phyloP scores from a whole-genome alignment of 2,888 invertebrate genomes.

The Hirtodrosophila confusa region DNA sequence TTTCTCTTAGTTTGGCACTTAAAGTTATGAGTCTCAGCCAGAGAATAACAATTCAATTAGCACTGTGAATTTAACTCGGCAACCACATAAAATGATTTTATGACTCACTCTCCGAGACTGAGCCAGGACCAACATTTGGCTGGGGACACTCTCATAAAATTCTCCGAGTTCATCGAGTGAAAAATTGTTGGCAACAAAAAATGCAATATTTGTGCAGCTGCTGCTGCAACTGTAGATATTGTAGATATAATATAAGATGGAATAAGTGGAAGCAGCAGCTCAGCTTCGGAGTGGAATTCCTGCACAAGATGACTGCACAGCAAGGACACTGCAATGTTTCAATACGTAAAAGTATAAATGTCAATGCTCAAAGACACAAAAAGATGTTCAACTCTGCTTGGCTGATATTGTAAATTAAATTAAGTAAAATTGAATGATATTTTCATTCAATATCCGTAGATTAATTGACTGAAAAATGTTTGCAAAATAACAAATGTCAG shows the following conservation, averaged over 20 bases:
- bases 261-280: neutral
- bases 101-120: conserved; percentile 33
- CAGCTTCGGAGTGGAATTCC: conserved; percentile 1
- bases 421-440: no score
- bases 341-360: neutral
- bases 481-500: no score
- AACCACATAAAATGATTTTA: conserved; percentile 58
- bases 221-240: conserved; percentile 20
- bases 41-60: conserved; percentile 62
- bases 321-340: conserved; percentile 7
- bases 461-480: no score
- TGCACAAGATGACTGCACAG: conserved; percentile 3
- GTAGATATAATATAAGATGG: neutral
- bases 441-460: no score
- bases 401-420: neutral
- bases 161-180: conserved; percentile 54
- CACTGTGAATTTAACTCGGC: conserved; percentile 34
- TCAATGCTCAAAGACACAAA: conserved; percentile 1
- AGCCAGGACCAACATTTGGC: conserved; percentile 6
- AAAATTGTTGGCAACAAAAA: conserved; percentile 54
- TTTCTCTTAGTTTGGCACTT: conserved; percentile 2
- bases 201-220: conserved; percentile 44
- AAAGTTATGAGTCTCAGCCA: neutral
- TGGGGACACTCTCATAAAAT: conserved; percentile 42
- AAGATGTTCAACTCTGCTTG: conserved; percentile 1